A percentile compares a stretch with the other conserved stretches of the same genome.
Conservation (phyloP, 2,888 invertebrate genomes). For the Cylloceria caligata region DNA sequence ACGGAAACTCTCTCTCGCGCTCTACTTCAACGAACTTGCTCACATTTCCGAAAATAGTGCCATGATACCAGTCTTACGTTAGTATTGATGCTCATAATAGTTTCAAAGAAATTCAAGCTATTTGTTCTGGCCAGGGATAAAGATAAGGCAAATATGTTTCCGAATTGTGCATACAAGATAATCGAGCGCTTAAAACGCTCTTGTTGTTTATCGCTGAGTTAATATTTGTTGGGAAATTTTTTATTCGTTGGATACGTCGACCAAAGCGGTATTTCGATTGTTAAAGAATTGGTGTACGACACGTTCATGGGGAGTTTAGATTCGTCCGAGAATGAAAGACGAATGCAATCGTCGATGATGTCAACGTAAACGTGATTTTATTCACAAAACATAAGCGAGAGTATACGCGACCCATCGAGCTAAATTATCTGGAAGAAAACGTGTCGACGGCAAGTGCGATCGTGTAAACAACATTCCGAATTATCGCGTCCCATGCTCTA, state of each 20-base stretch:
- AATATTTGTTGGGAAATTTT: not conserved
- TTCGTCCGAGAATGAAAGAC: not conserved
- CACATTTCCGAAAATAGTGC: conserved; percentile 49
- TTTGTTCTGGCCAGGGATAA: not conserved
- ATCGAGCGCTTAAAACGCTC: not conserved
- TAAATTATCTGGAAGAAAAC: no score
- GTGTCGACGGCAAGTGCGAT: no score
- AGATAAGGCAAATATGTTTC: not conserved
- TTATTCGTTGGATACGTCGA: not conserved
- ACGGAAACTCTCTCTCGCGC: not conserved
- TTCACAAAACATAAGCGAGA: no score
- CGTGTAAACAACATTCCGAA: not conserved
- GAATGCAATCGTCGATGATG: not conserved
- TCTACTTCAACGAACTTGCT: conserved; percentile 29
- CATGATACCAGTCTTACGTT: not conserved
- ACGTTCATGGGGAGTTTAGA: no score
- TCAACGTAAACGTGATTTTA: not conserved
- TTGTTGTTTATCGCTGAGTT: conserved; percentile 6
- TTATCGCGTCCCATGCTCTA: not conserved
- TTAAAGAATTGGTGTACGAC: not conserved
- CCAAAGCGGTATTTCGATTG: not conserved
- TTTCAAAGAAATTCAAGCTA: conserved; percentile 21
- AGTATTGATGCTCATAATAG: not conserved
- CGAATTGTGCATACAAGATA: not conserved
- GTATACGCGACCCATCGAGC: no score